A percentile compares a stretch with the other conserved stretches of the same genome.
Evolutionary conservation across 2,797 vertebrate genomes (phyloP).

Genomic region (Molossus alvarezi): DNA sequence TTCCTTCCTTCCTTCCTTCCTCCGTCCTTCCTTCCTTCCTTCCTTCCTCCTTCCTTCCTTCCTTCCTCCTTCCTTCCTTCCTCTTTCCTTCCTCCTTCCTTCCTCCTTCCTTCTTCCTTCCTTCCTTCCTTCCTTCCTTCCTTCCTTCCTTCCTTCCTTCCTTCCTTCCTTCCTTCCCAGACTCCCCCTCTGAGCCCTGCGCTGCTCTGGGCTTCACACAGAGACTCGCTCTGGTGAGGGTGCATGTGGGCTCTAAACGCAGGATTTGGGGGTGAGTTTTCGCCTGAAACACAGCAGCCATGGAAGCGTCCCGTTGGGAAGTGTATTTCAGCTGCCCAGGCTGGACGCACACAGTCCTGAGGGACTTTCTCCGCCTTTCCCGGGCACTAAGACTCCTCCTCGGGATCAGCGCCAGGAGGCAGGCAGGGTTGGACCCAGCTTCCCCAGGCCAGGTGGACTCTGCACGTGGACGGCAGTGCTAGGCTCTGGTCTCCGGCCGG

Average conservation of each 20-base stretch:
- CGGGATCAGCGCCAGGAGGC: fast-evolving
- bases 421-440: background rate
- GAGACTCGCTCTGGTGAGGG: background rate
- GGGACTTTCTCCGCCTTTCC: background rate
- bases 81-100: no score
- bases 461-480: fast-evolving
- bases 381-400: background rate
- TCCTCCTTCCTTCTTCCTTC: no score
- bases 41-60: background rate
- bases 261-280: background rate
- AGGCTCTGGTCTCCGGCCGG: background rate
- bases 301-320: background rate
- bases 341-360: background rate
- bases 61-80: background rate
- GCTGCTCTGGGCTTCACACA: no score
- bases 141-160: no score
- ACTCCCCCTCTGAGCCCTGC: fast-evolving
- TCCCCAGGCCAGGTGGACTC: background rate
- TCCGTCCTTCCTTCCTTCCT: no score
- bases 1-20: background rate
- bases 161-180: background rate
- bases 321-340: background rate
- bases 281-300: background rate
- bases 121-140: background rate
- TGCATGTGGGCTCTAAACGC: fast-evolving